Evolutionary conservation across 1,140 invertebrate species (phyloP).

Genomic region (Megalopta genalis): DNA sequence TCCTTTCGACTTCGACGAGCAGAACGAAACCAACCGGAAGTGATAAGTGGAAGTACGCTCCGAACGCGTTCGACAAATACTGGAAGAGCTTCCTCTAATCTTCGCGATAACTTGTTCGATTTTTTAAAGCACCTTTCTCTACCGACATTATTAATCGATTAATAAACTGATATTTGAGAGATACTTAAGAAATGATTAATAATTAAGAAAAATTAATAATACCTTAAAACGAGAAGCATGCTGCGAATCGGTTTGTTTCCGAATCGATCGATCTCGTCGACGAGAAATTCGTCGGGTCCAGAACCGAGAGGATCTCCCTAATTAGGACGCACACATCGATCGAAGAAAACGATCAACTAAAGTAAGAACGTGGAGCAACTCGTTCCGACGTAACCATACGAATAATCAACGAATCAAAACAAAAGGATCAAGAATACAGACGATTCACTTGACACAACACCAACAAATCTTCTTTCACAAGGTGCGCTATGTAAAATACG

Average conservation of each 20-base stretch:
- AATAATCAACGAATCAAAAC: neutral
- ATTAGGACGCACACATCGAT: slow-evolving; percentile 34
- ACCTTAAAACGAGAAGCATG: no score
- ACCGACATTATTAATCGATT: no score
- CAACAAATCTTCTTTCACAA: slow-evolving; percentile 60
- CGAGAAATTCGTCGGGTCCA: slow-evolving; percentile 6
- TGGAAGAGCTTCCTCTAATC: no score
- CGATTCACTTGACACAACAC: slow-evolving; percentile 65
- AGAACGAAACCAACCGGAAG: slow-evolving; percentile 23
- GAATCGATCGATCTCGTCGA: no score
- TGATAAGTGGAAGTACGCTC: slow-evolving; percentile 22
- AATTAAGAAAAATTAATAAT: no score
- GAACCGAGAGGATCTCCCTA: slow-evolving; percentile 24
- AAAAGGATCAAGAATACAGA: slow-evolving; percentile 23
- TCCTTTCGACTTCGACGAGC: slow-evolving; percentile 38
- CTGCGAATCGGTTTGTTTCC: no score
- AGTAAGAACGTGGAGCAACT: slow-evolving; percentile 5
- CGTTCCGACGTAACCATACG: slow-evolving; percentile 19
- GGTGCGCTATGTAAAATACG: slow-evolving; percentile 49
- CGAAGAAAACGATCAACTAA: slow-evolving; percentile 25
- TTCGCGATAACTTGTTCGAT: no score
- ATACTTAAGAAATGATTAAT: no score
- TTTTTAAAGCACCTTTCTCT: no score
- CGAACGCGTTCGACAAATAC: neutral
- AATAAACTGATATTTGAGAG: no score